phyloP scores from a whole-genome alignment of 1,140 invertebrate genomes.

The Tetragnatha versicolor region DNA sequence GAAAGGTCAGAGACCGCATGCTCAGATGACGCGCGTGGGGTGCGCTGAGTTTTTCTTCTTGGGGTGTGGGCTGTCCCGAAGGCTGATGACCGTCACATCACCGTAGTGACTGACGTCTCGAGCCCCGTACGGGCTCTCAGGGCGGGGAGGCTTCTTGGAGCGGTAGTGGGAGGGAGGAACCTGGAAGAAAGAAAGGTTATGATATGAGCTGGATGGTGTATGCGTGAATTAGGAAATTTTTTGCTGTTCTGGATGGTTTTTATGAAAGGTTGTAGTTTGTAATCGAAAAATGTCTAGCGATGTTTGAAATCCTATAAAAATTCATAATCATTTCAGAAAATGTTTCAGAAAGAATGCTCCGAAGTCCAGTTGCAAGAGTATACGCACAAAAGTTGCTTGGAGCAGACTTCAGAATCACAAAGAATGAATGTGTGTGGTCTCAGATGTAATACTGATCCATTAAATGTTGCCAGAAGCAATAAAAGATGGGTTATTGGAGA shows the following conservation, averaged over 20 bases:
- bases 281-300: not conserved
- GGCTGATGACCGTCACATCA: not conserved
- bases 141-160: not conserved
- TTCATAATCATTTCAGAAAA: too few relatives aligned
- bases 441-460: too few relatives aligned
- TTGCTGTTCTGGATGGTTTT: not conserved
- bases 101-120: not conserved
- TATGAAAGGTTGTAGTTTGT: not conserved
- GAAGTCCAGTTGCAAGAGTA: too few relatives aligned
- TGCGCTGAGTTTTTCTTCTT: not conserved
- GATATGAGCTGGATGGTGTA: not conserved
- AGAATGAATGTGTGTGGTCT: too few relatives aligned
- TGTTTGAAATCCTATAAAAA: too few relatives aligned
- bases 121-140: not conserved
- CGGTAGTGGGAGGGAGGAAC: not conserved
- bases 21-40: not conserved
- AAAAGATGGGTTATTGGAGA: too few relatives aligned
- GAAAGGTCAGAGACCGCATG: not conserved
- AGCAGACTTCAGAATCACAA: too few relatives aligned
- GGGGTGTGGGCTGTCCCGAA: slow-evolving; percentile 2
- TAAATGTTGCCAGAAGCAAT: too few relatives aligned
- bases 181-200: not conserved
- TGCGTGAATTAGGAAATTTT: not conserved
- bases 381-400: too few relatives aligned
- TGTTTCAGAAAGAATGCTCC: too few relatives aligned